Conservation (phyloP, 37 sponge, comb jelly and placozoan genomes). For the Halisarca cf. caerulea region DNA sequence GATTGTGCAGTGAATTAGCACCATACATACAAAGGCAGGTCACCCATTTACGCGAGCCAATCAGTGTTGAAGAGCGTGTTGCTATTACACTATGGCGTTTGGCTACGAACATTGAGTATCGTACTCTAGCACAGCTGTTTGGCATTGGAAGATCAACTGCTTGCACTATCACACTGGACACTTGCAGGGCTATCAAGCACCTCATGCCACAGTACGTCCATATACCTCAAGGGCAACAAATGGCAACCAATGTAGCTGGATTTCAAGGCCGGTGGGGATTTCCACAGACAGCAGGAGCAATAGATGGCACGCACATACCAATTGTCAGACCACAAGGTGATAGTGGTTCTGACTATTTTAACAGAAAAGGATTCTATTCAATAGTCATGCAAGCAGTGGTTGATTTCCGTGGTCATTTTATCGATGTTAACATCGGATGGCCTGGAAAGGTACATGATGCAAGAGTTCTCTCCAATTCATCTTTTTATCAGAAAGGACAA, state of each 20-base stretch:
- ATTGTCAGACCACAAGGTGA: conserved; percentile 10
- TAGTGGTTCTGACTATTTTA: conserved; percentile 29
- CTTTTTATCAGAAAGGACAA: conserved; percentile 20
- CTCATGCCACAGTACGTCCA: neutral
- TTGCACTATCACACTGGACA: neutral
- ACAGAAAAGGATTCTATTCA: conserved; percentile 31
- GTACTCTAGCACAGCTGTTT: conserved; percentile 20
- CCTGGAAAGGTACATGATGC: conserved; percentile 42
- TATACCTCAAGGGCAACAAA: neutral
- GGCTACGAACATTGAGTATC: conserved; percentile 18
- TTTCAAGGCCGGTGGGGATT: conserved; percentile 35
- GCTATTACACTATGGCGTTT: conserved; percentile 25
- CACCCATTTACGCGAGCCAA: neutral
- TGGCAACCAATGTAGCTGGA: neutral
- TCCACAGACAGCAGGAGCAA: conserved; percentile 38
- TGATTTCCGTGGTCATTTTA: neutral
- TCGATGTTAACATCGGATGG: conserved; percentile 24
- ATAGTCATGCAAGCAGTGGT: conserved; percentile 39
- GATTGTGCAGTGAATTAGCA: neutral
- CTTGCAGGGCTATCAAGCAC: neutral
- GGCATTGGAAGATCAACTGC: conserved; percentile 19
- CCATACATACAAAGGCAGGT: neutral
- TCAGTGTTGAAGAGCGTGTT: neutral
- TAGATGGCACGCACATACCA: conserved; percentile 51
- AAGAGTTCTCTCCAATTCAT: conserved; percentile 30